Evolutionary conservation across 2,888 invertebrate genomes (phyloP), one percentile per base, ranked within the genome.

Genomic region (Cepaea hortensis): DNA sequence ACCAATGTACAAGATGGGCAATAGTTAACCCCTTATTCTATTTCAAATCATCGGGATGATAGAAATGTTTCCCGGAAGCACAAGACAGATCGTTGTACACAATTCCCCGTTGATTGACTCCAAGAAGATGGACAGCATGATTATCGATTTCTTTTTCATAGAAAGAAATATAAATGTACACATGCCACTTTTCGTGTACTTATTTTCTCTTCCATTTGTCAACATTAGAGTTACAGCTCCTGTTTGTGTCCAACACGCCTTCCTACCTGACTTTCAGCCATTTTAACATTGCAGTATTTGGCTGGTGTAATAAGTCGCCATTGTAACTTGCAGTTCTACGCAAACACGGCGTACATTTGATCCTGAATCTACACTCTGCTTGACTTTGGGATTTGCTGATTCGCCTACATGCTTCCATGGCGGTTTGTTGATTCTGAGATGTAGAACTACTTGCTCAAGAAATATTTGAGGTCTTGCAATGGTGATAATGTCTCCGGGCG

Each of bases 361-460:
- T 76, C 76, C 20, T 50, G 23, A 48, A 50, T 76, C 76, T 20
- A 76, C 76, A 20, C 13, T 18, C 48, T 15, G 76, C 48, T 48
- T 76, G 76, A 76, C 76, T 76, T 50, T 50, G 20, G 76, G 76
- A 76, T 76, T 76, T 50, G 20, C 20, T 50, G 76, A 20, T 76
- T 76, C 15, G 50, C 50, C 20, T 50, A 1, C 20, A 50, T 20
- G 20, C n/a, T 76, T n/a, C 20, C 76, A 9, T 50, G 13, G 50
- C 3, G 48, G 20, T 18, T 7, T 76, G 20, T 76, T 76, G 76
- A 76, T 48, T 6, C 18, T 50, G 7, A 20, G 50, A 72, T 48
- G 4, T 13, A 35, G 20, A 3, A 15, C 48, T 76, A 20, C 50
- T 76, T 76, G 23, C 50, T 50, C 50, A 48, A 20, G 50, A 20